Conservation (phyloP, 2,113 vertebrate genomes). For the Zapus hudsonius region DNA sequence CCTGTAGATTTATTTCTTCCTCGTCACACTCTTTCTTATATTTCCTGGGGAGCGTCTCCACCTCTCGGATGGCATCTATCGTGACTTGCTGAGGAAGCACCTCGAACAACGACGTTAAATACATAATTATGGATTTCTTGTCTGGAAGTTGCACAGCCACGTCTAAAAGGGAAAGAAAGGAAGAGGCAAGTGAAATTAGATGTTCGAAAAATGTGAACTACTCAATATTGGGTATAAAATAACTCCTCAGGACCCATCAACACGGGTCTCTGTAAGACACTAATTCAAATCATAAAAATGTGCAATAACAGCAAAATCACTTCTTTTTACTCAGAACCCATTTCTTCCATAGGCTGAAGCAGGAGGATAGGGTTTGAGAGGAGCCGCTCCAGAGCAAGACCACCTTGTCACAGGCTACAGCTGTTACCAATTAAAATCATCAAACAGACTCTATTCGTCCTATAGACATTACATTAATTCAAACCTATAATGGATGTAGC, state of each 20-base stretch:
- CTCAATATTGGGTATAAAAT: slow-evolving; percentile 6
- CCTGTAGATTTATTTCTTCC: slow-evolving; percentile 84
- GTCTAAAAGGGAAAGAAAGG: slow-evolving; percentile 86
- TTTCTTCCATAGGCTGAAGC: background rate
- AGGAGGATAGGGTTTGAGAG: background rate
- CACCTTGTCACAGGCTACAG: background rate
- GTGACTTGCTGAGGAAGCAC: slow-evolving; percentile 97
- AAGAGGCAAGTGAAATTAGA: slow-evolving; percentile 15
- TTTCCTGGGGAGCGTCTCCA: slow-evolving; percentile 95
- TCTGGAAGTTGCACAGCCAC: slow-evolving; percentile 97
- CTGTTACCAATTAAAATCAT: background rate
- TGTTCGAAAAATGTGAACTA: slow-evolving; percentile 36
- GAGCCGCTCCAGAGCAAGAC: background rate
- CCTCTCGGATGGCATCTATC: slow-evolving; percentile 96
- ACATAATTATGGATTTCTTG: slow-evolving; percentile 99
- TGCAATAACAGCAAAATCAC: background rate
- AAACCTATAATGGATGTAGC: background rate
- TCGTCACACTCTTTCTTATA: slow-evolving; percentile 91
- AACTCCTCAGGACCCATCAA: background rate
- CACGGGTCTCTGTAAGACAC: slow-evolving; percentile 22
- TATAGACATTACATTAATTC: slow-evolving; percentile 3
- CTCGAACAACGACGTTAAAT: slow-evolving; percentile 97
- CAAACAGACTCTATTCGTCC: background rate
- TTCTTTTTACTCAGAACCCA: background rate
- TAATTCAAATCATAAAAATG: background rate